Percentiles rank a stretch among this genome's conserved stretches.
Conservation (phyloP, 2,797 vertebrate species). For the Heteromormyrus szaboi region DNA sequence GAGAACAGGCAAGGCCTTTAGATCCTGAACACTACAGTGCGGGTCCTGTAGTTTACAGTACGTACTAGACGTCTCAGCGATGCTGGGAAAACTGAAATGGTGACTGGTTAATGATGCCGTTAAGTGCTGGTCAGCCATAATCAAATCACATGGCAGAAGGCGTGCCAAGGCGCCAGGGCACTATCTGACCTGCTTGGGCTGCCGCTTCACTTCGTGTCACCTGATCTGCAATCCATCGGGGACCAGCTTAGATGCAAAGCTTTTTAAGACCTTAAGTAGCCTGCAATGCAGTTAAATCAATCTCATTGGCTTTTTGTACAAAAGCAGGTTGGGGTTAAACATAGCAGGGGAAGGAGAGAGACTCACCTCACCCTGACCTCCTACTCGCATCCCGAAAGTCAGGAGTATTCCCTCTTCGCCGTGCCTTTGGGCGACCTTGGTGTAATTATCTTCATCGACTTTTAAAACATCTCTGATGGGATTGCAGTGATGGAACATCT, state of each 20-base stretch:
- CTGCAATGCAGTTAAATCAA: slow-evolving; percentile 7
- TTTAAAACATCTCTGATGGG: slow-evolving; percentile 8
- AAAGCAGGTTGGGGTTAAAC: slow-evolving; percentile 16
- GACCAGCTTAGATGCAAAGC: background rate
- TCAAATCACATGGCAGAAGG: background rate
- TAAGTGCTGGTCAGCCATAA: background rate
- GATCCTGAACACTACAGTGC: background rate
- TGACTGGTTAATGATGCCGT: background rate
- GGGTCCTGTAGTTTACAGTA: background rate
- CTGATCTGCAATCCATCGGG: background rate
- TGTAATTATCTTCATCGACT: background rate
- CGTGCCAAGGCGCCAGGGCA: background rate
- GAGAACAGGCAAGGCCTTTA: background rate
- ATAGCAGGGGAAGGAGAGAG: background rate
- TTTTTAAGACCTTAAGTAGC: background rate
- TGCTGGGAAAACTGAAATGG: background rate
- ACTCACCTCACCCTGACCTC: background rate
- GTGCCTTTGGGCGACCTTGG: background rate
- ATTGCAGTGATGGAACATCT: background rate
- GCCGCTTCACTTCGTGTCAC: background rate
- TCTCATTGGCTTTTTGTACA: background rate
- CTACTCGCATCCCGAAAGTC: background rate
- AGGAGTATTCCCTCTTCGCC: background rate
- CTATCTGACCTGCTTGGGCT: background rate
- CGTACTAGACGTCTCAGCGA: too few relatives aligned